phyloP scores from a whole-genome alignment of 92 coral and sea anemone species.

The Paragorgia papillata region DNA sequence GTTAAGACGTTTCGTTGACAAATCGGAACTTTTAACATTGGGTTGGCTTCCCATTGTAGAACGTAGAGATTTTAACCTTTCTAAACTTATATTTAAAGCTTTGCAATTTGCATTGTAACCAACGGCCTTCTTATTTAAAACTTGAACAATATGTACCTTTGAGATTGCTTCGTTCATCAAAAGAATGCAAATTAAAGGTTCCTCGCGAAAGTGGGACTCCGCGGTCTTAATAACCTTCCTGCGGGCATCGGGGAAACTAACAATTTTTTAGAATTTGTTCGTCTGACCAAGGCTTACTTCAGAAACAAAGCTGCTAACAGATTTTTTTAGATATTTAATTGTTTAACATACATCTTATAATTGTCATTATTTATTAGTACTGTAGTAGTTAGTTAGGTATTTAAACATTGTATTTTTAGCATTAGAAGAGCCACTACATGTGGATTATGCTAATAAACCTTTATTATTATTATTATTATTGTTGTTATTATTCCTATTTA shows the following conservation, averaged over 20 bases:
- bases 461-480: no score
- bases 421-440: no score
- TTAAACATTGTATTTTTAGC: no score
- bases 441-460: no score
- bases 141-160: conserved; percentile 23
- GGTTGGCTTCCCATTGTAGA: conserved; percentile 48
- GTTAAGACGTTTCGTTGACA: neutral
- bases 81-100: conserved; percentile 12
- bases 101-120: conserved; percentile 6
- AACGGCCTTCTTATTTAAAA: conserved; percentile 26
- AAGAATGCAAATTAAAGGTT: conserved; percentile 13
- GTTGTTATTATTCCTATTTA: no score
- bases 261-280: no score
- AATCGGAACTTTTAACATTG: conserved; percentile 13
- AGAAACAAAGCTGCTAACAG: no score
- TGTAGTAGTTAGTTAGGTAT: no score
- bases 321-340: no score
- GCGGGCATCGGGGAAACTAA: conserved; percentile 17
- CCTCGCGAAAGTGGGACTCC: conserved; percentile 23
- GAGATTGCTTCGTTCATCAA: conserved; percentile 31
- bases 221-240: conserved; percentile 27
- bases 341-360: no score
- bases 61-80: conserved; percentile 29
- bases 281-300: no score
- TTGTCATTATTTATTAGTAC: no score